Evolutionary conservation across 2,888 invertebrate genomes (phyloP).

Genomic region (Lepidocyrtoides sp.): DNA sequence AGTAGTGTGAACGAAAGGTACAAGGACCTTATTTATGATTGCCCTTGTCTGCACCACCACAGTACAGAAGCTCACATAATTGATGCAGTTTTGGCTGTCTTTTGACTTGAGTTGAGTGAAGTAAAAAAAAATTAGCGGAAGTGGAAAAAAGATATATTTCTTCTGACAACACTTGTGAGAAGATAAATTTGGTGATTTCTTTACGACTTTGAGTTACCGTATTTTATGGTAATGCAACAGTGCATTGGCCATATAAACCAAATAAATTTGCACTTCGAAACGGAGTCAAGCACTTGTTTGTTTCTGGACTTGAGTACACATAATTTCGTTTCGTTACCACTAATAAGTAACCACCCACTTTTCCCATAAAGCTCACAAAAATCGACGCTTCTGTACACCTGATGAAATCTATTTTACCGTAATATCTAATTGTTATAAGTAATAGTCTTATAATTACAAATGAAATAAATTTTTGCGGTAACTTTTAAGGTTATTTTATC

Average conservation of each 20-base stretch:
- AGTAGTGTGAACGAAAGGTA: conserved; percentile 29
- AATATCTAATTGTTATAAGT: too few species aligned
- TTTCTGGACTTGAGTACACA: too few species aligned
- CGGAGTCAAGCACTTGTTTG: too few species aligned
- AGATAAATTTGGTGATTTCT: background rate
- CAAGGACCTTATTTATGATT: conserved; percentile 30
- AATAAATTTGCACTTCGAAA: too few species aligned
- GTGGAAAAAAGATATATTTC: background rate
- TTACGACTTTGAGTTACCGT: background rate
- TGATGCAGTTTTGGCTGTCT: background rate
- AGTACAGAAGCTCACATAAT: background rate
- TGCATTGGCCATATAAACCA: background rate
- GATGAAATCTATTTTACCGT: too few species aligned
- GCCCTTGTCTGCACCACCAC: background rate
- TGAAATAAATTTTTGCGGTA: too few species aligned
- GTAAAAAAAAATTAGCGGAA: conserved; percentile 17
- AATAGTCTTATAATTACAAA: too few species aligned
- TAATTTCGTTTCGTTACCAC: too few species aligned
- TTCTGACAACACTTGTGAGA: background rate
- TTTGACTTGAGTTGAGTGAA: conserved; percentile 13
- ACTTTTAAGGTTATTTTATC: too few species aligned
- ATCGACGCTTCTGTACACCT: too few species aligned
- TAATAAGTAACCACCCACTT: too few species aligned
- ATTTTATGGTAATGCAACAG: background rate
- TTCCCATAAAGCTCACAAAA: too few species aligned